These are phyloP conservation scores for Brachypterus glaber DNA, from an alignment of 2,888 invertebrate genomes.

Conservation along the genomic window DNA sequence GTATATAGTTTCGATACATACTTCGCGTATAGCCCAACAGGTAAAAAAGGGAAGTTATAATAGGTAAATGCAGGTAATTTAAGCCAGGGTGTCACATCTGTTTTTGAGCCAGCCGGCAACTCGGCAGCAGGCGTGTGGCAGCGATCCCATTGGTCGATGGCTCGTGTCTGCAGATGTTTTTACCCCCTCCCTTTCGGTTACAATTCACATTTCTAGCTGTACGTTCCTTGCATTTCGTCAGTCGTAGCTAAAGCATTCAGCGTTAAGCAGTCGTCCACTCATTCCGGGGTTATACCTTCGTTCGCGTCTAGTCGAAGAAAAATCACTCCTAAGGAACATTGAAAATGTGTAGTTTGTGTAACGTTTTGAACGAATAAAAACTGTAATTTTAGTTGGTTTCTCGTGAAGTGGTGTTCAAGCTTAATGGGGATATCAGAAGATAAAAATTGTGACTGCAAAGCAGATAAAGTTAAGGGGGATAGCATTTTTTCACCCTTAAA, in stretches of 20 bases:
- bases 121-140: slow-evolving; percentile 48
- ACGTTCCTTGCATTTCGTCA: slow-evolving; percentile 1
- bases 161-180: slow-evolving; percentile 43
- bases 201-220: slow-evolving; percentile 23
- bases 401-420: slow-evolving; percentile 18
- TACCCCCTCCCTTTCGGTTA: slow-evolving; percentile 21
- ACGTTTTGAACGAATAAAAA: slow-evolving; percentile 11
- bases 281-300: too few species aligned
- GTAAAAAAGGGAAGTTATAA: slow-evolving; percentile 15
- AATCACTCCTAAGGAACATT: slow-evolving; percentile 5
- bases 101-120: slow-evolving; percentile 34
- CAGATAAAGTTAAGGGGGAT: slow-evolving; percentile 29
- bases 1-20: too few species aligned
- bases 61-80: slow-evolving; percentile 28
- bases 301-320: slow-evolving; percentile 7
- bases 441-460: slow-evolving; percentile 31
- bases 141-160: slow-evolving; percentile 49
- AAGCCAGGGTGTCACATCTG: slow-evolving; percentile 35
- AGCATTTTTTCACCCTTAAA: slow-evolving; percentile 45
- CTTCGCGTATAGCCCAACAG: slow-evolving; percentile 15
- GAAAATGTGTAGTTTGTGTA: slow-evolving; percentile 10
- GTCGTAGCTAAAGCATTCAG: too few species aligned
- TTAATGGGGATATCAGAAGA: slow-evolving; percentile 40
- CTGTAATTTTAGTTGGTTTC: slow-evolving; percentile 9
- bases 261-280: too few species aligned